Conservation (phyloP, 1,140 invertebrate genomes). For the Drosophila kurseongensis region DNA sequence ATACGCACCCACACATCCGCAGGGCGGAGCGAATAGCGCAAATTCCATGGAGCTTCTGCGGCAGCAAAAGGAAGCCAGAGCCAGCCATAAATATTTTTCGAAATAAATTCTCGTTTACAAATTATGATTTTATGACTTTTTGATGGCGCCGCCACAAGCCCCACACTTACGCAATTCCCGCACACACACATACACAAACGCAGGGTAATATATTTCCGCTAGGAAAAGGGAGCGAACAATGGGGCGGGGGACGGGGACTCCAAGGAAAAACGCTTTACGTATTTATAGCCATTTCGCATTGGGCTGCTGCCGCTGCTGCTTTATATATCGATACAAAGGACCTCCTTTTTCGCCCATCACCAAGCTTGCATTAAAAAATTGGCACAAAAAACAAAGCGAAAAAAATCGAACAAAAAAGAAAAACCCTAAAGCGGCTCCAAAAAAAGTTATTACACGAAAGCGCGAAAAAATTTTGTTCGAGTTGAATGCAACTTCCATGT, state of each 20-base stretch:
- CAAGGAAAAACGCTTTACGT: constrained; percentile 70
- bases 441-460: constrained; percentile 73
- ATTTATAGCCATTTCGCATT: constrained; percentile 66
- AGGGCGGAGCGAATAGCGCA: constrained; percentile 29
- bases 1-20: constrained; percentile 2
- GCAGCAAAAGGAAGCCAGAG: constrained; percentile 48
- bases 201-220: constrained; percentile 36
- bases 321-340: constrained; percentile 69
- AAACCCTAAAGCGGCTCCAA: constrained; percentile 44
- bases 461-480: constrained; percentile 64
- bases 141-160: constrained; percentile 73
- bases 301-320: constrained; percentile 24
- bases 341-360: constrained; percentile 19
- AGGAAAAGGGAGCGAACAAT: background rate
- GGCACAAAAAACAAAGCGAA: constrained; percentile 64
- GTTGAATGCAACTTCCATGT: constrained; percentile 72
- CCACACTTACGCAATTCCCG: constrained; percentile 53
- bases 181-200: constrained; percentile 30
- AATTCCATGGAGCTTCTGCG: constrained; percentile 55
- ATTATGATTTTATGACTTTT: constrained; percentile 83
- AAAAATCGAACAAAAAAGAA: constrained; percentile 38
- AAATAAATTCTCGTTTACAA: constrained; percentile 82
- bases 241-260: constrained; percentile 26
- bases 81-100: constrained; percentile 76
- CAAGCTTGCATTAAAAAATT: constrained; percentile 63